Percentiles rank a stretch among this genome's conserved stretches.
Conservation (phyloP, 2,797 vertebrate species). For the Mormyrus proboscirostris region DNA sequence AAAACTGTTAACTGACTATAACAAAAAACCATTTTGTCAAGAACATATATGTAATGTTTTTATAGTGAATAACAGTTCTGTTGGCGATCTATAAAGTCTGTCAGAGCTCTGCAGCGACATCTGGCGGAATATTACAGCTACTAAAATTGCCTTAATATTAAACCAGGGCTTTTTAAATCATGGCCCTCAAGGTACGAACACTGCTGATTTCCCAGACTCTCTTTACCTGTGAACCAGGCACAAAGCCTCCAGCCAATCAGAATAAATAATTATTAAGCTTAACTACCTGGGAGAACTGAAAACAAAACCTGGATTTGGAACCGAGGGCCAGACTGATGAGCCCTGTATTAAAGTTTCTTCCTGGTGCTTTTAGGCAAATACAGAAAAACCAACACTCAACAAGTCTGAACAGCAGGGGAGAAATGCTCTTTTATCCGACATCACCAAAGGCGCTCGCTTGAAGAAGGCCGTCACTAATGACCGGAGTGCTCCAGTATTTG, state of each 20-base stretch:
- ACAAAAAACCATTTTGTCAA: background rate
- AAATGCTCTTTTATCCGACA: conserved; percentile 80
- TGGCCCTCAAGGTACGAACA: background rate
- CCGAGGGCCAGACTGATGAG: background rate
- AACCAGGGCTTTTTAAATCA: background rate
- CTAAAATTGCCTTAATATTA: background rate
- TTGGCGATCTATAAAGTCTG: background rate
- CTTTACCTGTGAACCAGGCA: background rate
- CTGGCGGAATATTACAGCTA: conserved; percentile 30
- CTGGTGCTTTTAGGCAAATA: conserved; percentile 71
- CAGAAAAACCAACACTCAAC: conserved; percentile 74
- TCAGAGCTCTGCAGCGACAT: conserved; percentile 17
- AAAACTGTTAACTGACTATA: background rate
- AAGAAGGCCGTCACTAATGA: conserved; percentile 94
- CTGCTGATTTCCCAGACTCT: background rate
- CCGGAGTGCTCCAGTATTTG: conserved; percentile 76
- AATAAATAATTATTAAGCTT: background rate
- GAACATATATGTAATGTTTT: background rate
- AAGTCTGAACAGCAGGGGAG: conserved; percentile 71
- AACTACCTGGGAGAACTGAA: background rate
- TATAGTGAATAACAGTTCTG: background rate
- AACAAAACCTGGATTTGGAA: background rate
- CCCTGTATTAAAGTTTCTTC: background rate
- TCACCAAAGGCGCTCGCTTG: conserved; percentile 76
- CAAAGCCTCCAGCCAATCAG: background rate